Base-by-base conservation (phyloP, 1,140 invertebrate genomes). In the Drosophila mojavensis region DNA sequence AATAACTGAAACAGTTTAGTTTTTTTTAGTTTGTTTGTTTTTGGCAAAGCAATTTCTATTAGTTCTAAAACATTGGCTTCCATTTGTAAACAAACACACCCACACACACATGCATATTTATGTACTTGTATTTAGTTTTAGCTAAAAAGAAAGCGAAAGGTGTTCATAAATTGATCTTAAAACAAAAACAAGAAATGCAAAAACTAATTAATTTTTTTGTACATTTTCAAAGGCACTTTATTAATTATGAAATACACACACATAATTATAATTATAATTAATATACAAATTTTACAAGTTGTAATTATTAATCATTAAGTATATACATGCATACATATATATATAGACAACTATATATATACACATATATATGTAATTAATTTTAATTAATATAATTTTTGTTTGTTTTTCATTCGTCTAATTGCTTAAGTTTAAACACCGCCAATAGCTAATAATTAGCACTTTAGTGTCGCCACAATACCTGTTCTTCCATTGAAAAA, bases 401-500 rank as follows among this genome's bases (percentile, higher is more conserved):
- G 71, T 88, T 77, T 85, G 69, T 85, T 85, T 84, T 84, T 85
- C 75, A 59, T 60, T 13, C 15, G 48, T 77, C 48, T 86, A 84
- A 51, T 58, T 39, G 60, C 54, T 59, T 88, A 83, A 88, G 83
- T 86, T 89, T 88, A 88, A 78, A 88, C 79, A 88, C 83, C 83
- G 83, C 83, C 83, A 88, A 88, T 88, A 88, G 83, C 83, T 88
- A 88, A 88, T 88, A 88, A 88, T 88, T 88, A 88, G 83, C 83
- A 88, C 84, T 83, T 68, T 86, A 86, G 83, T 86, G 83, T 86
- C 83, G 79, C 83, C 83, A 86, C 83, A 86, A 86, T 88, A 86
- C 83, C 83, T 88, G 83, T 88, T 88, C 83, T 88, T 88, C 83
- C 83, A 88, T 77, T 83, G 68, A 74, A 73, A 69, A 83, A 60